Evolutionary conservation across 1,140 invertebrate species (phyloP).

Genomic region (Aphaenogaster rudis): DNA sequence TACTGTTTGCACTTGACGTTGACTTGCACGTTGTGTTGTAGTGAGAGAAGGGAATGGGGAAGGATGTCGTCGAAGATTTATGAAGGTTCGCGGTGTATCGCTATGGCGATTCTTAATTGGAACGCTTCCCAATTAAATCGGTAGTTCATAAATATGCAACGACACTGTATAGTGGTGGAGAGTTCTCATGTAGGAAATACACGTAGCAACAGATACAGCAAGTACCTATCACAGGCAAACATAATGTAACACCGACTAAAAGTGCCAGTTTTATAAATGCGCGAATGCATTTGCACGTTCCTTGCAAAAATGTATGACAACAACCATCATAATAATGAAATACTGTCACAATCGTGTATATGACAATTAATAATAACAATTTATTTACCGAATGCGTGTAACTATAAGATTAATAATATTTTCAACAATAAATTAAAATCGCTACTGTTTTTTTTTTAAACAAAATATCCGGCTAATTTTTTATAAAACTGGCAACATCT

Average conservation of each 20-base stretch:
- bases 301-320: neutral
- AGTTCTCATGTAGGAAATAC: constrained; percentile 36
- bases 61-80: constrained; percentile 61
- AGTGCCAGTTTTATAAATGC: constrained; percentile 63
- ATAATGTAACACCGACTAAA: constrained; percentile 63
- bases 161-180: constrained; percentile 22
- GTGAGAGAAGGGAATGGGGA: neutral
- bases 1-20: constrained; percentile 20
- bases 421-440: neutral
- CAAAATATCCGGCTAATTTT: neutral
- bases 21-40: constrained; percentile 56
- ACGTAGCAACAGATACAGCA: constrained; percentile 70
- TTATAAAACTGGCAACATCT: constrained; percentile 61
- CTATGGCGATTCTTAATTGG: constrained; percentile 49
- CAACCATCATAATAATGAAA: neutral
- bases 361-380: neutral
- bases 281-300: neutral
- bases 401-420: neutral
- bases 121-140: constrained; percentile 35
- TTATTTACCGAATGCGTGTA: neutral
- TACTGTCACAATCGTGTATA: neutral
- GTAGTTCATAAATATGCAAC: constrained; percentile 71
- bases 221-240: constrained; percentile 72
- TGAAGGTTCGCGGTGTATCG: constrained; percentile 38
- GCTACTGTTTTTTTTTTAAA: neutral